phyloP scores from a whole-genome alignment of 2,888 invertebrate species.

The Phlogophora meticulosa region DNA sequence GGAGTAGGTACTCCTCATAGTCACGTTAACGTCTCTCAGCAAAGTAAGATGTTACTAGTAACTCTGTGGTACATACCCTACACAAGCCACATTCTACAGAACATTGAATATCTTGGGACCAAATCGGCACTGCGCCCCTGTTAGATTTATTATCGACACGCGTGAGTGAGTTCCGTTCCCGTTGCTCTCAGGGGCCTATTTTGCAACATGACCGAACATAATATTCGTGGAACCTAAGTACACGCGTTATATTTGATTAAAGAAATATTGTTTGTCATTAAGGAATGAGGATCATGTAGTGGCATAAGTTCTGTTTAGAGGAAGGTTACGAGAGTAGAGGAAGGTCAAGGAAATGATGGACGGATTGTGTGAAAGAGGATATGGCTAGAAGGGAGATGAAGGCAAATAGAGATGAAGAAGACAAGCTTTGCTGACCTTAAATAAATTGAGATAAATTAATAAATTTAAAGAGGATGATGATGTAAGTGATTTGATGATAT shows the following conservation, averaged over 20 bases:
- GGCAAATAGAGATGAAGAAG: too few species aligned
- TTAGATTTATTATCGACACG: constrained; percentile 76
- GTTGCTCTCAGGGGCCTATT: constrained; percentile 68
- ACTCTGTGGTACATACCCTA: constrained; percentile 22
- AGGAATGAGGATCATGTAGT: too few species aligned
- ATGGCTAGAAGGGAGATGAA: too few species aligned
- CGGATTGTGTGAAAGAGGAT: too few species aligned
- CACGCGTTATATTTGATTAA: constrained; percentile 46
- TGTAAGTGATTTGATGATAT: too few species aligned
- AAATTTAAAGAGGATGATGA: too few species aligned
- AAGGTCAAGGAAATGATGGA: too few species aligned
- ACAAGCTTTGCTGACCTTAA: too few species aligned
- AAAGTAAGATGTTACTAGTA: constrained; percentile 21
- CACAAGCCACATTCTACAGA: constrained; percentile 56
- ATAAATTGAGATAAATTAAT: too few species aligned
- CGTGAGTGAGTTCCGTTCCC: constrained; percentile 71
- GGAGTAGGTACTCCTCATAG: background rate
- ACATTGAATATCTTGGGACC: constrained; percentile 75
- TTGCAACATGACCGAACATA: constrained; percentile 66
- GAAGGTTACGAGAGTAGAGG: too few species aligned
- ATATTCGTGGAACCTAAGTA: constrained; percentile 60
- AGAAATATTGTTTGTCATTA: constrained; percentile 21
- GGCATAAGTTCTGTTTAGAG: too few species aligned
- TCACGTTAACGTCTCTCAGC: background rate
- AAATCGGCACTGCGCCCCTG: constrained; percentile 71